Percentiles rank a stretch among this genome's conserved stretches.
phyloP scores from a whole-genome alignment of 2,113 vertebrate genomes.

The Bothrops jararaca region DNA sequence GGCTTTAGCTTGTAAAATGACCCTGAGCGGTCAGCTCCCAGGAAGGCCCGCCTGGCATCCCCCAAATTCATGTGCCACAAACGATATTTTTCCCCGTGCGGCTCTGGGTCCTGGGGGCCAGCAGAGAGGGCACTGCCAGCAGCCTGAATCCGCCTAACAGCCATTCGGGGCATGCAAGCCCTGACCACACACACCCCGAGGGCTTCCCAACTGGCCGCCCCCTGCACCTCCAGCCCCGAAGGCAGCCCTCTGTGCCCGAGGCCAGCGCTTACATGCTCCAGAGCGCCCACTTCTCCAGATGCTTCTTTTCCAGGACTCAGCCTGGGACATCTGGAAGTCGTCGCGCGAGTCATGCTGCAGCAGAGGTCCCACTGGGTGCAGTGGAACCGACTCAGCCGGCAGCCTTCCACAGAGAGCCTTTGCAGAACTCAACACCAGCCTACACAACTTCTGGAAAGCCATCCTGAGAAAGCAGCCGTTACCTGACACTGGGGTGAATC shows the following conservation, averaged over 20 bases:
- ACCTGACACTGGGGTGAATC: constrained; percentile 39
- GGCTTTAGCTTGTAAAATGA: too few relatives aligned
- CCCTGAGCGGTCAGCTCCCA: too few relatives aligned
- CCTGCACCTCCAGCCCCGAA: too few relatives aligned
- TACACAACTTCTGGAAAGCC: neutral
- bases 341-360: neutral
- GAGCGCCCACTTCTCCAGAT: neutral
- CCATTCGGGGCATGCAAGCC: neutral
- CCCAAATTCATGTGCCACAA: too few relatives aligned
- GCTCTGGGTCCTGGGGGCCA: too few relatives aligned
- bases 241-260: too few relatives aligned
- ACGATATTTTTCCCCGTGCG: too few relatives aligned
- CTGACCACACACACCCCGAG: neutral
- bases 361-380: too few relatives aligned
- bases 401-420: neutral
- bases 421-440: neutral
- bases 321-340: neutral
- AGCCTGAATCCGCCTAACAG: neutral
- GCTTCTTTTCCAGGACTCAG: neutral
- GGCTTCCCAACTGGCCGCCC: neutral
- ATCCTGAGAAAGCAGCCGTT: neutral
- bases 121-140: too few relatives aligned
- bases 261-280: neutral
- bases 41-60: too few relatives aligned
- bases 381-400: neutral